Conservation (phyloP, 2,888 invertebrate species). For the Meganola albula region DNA sequence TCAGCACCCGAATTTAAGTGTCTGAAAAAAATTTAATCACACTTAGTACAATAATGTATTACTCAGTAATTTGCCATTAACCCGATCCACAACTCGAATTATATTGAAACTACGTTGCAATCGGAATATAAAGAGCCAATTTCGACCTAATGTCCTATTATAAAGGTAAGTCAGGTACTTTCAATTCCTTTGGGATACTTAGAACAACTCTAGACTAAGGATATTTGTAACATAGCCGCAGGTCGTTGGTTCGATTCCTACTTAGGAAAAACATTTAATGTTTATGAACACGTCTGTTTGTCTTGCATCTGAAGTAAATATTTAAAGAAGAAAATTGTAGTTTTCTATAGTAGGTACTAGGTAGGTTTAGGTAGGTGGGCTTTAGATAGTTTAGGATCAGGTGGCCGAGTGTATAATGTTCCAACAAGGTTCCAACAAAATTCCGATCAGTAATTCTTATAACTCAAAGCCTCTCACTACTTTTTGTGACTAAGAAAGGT, state of each 20-base stretch:
- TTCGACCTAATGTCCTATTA: conserved; percentile 33
- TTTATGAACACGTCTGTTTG: neutral
- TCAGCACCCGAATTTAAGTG: too few relatives aligned
- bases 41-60: conserved; percentile 16
- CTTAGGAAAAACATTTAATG: neutral
- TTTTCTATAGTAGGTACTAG: too few relatives aligned
- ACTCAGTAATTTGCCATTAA: conserved; percentile 30
- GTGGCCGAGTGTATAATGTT: too few relatives aligned
- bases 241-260: neutral
- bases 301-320: neutral
- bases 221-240: too few relatives aligned
- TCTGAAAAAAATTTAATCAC: too few relatives aligned
- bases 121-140: conserved; percentile 33
- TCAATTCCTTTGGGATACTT: conserved; percentile 26
- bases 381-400: too few relatives aligned
- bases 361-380: too few relatives aligned
- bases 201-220: conserved; percentile 15
- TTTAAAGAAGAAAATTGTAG: too few relatives aligned
- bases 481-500: too few relatives aligned
- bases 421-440: too few relatives aligned
- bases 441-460: too few relatives aligned
- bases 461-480: too few relatives aligned
- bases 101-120: conserved; percentile 31
- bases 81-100: conserved; percentile 18
- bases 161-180: conserved; percentile 29